A percentile compares a stretch with the other conserved stretches of the same genome.
These are phyloP conservation scores for Stichodactyla helianthus DNA, from an alignment of 64 coral and sea anemone genomes.

Conservation along the genomic window DNA sequence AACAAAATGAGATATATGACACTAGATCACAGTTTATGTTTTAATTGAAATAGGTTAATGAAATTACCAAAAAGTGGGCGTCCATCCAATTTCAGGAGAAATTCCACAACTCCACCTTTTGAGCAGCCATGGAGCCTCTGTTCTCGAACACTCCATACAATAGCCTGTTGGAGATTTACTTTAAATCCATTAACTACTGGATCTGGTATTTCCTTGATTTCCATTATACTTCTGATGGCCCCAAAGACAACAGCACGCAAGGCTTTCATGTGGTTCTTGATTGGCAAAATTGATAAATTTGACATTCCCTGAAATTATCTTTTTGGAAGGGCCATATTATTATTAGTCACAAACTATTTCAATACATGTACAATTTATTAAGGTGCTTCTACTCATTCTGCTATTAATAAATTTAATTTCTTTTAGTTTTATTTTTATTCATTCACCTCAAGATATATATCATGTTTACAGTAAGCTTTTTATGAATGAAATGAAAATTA, in stretches of 20 bases:
- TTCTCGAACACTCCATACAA: not conserved
- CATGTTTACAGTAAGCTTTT: too few relatives aligned
- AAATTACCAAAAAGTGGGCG: not conserved
- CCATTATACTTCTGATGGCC: not conserved
- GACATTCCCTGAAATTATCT: slow-evolving; percentile 5
- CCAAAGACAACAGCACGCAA: slow-evolving; percentile 9
- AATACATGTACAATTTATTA: too few relatives aligned
- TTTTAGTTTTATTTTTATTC: too few relatives aligned
- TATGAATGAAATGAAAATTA: too few relatives aligned
- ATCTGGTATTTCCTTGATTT: slow-evolving; percentile 14
- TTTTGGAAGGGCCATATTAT: not conserved
- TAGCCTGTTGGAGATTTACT: not conserved
- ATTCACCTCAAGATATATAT: too few relatives aligned
- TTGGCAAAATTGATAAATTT: slow-evolving; percentile 13
- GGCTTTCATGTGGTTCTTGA: slow-evolving; percentile 38
- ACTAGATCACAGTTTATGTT: not conserved
- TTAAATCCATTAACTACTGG: not conserved
- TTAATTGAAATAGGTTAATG: not conserved
- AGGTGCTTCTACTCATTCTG: too few relatives aligned
- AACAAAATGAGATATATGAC: not conserved
- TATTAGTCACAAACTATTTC: not conserved
- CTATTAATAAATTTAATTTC: too few relatives aligned
- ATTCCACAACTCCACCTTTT: not conserved
- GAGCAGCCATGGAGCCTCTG: not conserved
- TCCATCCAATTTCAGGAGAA: not conserved